Conservation (phyloP, 2,797 vertebrate genomes). For the Kryptolebias ocellatus region DNA sequence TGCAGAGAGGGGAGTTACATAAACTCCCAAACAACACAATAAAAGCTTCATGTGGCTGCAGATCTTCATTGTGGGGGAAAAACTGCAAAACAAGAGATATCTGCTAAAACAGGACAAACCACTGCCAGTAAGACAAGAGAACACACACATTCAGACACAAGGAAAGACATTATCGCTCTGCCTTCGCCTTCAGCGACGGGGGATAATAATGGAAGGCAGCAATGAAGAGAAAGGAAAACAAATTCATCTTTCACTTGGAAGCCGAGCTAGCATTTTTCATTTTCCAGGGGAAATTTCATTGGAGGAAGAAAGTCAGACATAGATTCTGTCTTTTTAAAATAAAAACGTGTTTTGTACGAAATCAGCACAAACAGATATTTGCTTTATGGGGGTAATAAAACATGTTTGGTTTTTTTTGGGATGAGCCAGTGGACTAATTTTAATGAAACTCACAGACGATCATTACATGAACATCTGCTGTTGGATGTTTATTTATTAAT, state of each 20-base stretch:
- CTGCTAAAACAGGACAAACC: slow-evolving; percentile 14
- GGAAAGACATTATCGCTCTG: neutral
- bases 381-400: too few relatives aligned
- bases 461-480: too few relatives aligned
- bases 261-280: slow-evolving; percentile 18
- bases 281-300: slow-evolving; percentile 47
- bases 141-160: too few relatives aligned
- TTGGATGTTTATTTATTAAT: too few relatives aligned
- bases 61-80: slow-evolving; percentile 26
- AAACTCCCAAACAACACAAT: slow-evolving; percentile 56
- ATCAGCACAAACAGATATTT: neutral
- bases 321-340: slow-evolving; percentile 27
- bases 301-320: slow-evolving; percentile 6
- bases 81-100: slow-evolving; percentile 19
- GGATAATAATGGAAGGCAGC: slow-evolving; percentile 38
- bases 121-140: slow-evolving; percentile 3
- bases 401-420: too few relatives aligned
- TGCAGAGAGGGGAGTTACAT: slow-evolving; percentile 45
- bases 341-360: slow-evolving; percentile 9
- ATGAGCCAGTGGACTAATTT: too few relatives aligned
- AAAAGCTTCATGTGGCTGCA: slow-evolving; percentile 43
- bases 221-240: slow-evolving; percentile 7
- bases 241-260: slow-evolving; percentile 47
- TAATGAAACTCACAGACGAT: too few relatives aligned
- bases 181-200: neutral